These are phyloP conservation scores for Podarcis raffonei DNA, from an alignment of 2,113 vertebrate species.

Conservation along the genomic window DNA sequence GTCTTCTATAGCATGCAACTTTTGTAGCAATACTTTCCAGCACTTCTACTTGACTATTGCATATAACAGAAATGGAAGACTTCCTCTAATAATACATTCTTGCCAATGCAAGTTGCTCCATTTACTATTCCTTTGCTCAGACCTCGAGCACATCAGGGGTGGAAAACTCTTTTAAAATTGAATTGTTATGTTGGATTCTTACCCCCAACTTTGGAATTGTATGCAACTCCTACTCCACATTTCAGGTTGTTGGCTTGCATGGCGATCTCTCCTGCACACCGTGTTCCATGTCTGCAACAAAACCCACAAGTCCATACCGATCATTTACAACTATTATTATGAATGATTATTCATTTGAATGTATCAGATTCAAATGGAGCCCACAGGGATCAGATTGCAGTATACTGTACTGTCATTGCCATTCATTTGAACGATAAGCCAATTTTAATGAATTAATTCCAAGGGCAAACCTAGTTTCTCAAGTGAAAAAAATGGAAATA, in stretches of 20 bases:
- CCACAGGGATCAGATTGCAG: not conserved
- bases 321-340: not conserved
- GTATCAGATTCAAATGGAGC: not conserved
- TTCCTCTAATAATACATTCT: not conserved
- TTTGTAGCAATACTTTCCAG: not conserved
- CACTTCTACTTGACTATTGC: not conserved
- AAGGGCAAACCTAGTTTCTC: not conserved
- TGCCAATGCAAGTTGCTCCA: not conserved
- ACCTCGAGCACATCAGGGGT: not conserved
- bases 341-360: not conserved
- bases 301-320: not conserved
- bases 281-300: conserved; percentile 88
- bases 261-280: conserved; percentile 97
- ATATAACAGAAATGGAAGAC: not conserved
- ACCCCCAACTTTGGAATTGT: conserved; percentile 97
- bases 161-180: not conserved
- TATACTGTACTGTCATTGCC: not conserved
- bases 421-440: not conserved
- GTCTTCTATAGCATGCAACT: not conserved
- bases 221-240: conserved; percentile 97
- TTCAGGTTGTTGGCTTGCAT: conserved; percentile 98
- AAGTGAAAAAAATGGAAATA: not conserved
- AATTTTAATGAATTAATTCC: not conserved
- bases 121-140: not conserved
- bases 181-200: conserved; percentile 50